These are phyloP conservation scores for Disparrhopalites patrizii DNA, from an alignment of 2,888 invertebrate genomes.

Conservation along the genomic window DNA sequence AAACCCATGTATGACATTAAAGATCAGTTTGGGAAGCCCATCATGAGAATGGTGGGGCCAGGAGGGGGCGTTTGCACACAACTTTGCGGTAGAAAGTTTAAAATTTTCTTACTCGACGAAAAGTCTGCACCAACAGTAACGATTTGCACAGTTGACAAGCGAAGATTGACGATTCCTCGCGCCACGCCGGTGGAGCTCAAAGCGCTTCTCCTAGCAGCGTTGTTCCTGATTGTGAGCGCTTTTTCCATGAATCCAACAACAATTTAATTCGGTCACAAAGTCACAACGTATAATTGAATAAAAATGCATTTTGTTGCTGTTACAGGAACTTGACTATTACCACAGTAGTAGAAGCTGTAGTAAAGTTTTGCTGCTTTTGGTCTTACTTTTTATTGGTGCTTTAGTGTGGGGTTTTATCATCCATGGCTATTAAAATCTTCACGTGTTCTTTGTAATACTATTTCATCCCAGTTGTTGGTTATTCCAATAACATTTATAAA, in stretches of 20 bases:
- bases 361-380: neutral
- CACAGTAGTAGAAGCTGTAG: neutral
- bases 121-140: neutral
- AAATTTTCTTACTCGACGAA: neutral
- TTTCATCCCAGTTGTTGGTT: too few relatives aligned
- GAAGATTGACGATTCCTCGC: neutral
- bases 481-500: too few relatives aligned
- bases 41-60: neutral
- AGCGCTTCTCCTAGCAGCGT: neutral
- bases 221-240: neutral
- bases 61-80: conserved; percentile 6
- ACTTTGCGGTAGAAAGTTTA: conserved; percentile 4
- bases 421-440: too few relatives aligned
- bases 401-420: neutral
- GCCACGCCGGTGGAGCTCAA: neutral
- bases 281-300: too few relatives aligned
- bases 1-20: neutral
- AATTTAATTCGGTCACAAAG: too few relatives aligned
- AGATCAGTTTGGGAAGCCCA: neutral
- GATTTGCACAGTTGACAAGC: neutral
- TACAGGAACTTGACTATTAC: neutral
- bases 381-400: neutral
- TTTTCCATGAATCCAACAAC: too few relatives aligned
- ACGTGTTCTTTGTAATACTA: too few relatives aligned
- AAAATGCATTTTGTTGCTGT: too few relatives aligned